phyloP scores from a whole-genome alignment of 37 sponge, comb jelly and placozoan species.

The Ephydatia muelleri region DNA sequence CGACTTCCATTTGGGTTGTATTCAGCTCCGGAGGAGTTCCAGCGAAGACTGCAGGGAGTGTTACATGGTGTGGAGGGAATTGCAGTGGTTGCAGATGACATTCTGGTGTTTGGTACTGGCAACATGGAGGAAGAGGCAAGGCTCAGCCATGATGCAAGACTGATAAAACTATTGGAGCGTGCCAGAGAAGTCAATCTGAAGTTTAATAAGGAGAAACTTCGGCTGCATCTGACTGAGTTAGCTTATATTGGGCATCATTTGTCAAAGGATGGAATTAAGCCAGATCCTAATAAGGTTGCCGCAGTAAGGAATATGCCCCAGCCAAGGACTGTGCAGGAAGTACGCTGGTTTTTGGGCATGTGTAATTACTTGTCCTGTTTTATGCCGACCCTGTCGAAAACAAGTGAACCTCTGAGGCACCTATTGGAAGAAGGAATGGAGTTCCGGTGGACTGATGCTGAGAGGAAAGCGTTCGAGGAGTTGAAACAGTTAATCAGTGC shows the following conservation, averaged over 20 bases:
- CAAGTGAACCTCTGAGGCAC: not conserved
- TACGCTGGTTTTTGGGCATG: not conserved
- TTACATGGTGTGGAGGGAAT: constrained; percentile 33
- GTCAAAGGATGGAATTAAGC: not conserved
- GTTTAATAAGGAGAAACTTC: constrained; percentile 12
- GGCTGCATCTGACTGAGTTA: not conserved
- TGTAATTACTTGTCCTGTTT: not conserved
- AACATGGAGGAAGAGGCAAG: constrained; percentile 5
- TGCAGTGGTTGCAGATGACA: constrained; percentile 27
- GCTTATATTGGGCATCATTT: constrained; percentile 1
- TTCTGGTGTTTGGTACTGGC: constrained; percentile 31
- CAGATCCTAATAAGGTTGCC: constrained; percentile 31
- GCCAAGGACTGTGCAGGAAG: not conserved
- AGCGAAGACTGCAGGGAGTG: constrained; percentile 7
- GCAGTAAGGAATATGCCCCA: constrained; percentile 7
- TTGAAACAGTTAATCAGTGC: not conserved
- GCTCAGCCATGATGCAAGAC: constrained; percentile 10
- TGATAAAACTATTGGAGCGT: constrained; percentile 1
- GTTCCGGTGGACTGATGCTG: not conserved
- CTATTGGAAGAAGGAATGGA: not conserved
- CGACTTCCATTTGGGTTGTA: constrained; percentile 38
- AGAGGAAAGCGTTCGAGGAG: not conserved
- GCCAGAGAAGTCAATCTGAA: constrained; percentile 12
- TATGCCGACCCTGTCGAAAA: not conserved
- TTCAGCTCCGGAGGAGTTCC: constrained; percentile 32